Evolutionary conservation across 2,797 vertebrate species (phyloP).

Genomic region (Cercopithecus petaurista): DNA sequence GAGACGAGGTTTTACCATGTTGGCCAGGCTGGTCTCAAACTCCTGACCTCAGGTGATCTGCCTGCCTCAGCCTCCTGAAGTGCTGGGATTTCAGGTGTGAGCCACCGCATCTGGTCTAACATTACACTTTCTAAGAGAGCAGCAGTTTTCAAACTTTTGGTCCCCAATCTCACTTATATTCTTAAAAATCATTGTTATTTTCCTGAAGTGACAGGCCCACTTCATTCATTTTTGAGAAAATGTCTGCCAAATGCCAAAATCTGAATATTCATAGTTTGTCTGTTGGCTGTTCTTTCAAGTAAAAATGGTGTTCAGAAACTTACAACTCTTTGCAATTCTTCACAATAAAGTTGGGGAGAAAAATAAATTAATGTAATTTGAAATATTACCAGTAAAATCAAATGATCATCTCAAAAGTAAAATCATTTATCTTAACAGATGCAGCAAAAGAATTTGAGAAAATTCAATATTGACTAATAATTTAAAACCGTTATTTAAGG

Average conservation of each 20-base stretch:
- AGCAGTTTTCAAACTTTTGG: not conserved
- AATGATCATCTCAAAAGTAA: not conserved
- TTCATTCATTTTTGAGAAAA: slow-evolving; percentile 31
- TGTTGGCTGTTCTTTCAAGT: slow-evolving; percentile 4
- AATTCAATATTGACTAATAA: not conserved
- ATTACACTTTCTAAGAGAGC: not conserved
- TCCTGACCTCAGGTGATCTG: no score
- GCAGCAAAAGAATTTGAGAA: not conserved
- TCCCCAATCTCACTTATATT: not conserved
- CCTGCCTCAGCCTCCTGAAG: no score
- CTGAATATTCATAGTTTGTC: slow-evolving; percentile 13
- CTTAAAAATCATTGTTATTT: not conserved
- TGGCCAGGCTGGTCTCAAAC: no score
- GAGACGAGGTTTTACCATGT: no score
- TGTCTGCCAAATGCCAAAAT: slow-evolving; percentile 13
- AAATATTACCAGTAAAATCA: not conserved
- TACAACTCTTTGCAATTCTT: slow-evolving; percentile 19
- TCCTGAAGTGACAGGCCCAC: not conserved
- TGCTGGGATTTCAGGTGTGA: no score
- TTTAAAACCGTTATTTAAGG: not conserved
- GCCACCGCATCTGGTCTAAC: not conserved
- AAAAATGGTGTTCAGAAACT: slow-evolving; percentile 33
- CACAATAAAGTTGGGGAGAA: not conserved
- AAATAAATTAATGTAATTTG: not conserved
- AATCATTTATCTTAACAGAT: not conserved